phyloP scores from a whole-genome alignment of 2,113 vertebrate species.

The Petrocephalus zakoni region DNA sequence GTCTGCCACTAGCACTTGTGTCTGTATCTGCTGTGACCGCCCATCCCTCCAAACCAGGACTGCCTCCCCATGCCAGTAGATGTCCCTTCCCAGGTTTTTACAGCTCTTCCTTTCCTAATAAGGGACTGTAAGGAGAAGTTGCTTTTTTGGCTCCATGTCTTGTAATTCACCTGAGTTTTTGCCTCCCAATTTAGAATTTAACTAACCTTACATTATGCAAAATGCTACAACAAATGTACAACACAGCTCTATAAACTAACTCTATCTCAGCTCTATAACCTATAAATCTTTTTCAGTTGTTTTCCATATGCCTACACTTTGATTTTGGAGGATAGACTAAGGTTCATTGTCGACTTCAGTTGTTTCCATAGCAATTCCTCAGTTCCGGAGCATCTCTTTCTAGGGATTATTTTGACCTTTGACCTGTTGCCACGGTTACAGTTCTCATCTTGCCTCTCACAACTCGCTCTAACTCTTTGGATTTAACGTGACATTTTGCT shows the following conservation, averaged over 20 bases:
- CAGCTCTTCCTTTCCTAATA: not conserved
- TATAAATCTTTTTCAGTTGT: not conserved
- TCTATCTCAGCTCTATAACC: not conserved
- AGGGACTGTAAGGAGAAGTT: not conserved
- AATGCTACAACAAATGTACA: not conserved
- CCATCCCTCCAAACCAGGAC: slow-evolving; percentile 9
- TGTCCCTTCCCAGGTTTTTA: not conserved
- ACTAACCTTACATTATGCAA: not conserved
- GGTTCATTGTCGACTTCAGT: slow-evolving; percentile 32
- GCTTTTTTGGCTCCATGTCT: not conserved
- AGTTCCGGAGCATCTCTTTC: slow-evolving; percentile 21
- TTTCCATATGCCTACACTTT: slow-evolving; percentile 10
- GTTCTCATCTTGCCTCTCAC: not conserved
- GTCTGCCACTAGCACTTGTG: not conserved
- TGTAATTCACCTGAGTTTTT: not conserved
- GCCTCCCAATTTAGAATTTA: not conserved
- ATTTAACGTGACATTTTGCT: slow-evolving; percentile 6
- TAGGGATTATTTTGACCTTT: slow-evolving; percentile 10
- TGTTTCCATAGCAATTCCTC: slow-evolving; percentile 37
- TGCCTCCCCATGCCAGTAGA: not conserved
- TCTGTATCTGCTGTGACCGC: slow-evolving; percentile 9
- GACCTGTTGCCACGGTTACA: slow-evolving; percentile 34
- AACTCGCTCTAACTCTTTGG: not conserved
- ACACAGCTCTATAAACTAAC: not conserved
- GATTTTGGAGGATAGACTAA: too few species aligned